Conservation (phyloP, 1,140 invertebrate species). For the Acromyrmex echinatior region DNA sequence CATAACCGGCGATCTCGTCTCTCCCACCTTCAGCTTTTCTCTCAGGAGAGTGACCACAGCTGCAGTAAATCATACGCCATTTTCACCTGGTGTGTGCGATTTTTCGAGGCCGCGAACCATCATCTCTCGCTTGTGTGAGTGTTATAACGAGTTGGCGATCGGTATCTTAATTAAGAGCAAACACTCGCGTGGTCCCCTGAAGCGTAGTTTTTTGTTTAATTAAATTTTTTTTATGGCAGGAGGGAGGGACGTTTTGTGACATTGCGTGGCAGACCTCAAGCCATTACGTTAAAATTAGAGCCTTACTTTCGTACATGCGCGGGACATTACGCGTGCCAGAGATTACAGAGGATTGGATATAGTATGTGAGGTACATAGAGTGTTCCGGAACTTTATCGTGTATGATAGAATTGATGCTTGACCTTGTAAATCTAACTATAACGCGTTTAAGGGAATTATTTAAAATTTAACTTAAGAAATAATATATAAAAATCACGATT, state of each 20-base stretch:
- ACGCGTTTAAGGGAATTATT: neutral
- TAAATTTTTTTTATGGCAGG: conserved; percentile 32
- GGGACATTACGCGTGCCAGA: neutral
- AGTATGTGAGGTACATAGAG: neutral
- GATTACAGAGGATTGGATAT: neutral
- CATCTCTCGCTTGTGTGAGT: conserved; percentile 9
- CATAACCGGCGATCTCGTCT: conserved; percentile 57
- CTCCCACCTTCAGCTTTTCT: conserved; percentile 56
- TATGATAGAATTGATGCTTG: neutral
- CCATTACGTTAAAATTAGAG: conserved; percentile 51
- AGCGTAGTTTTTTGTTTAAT: conserved; percentile 44
- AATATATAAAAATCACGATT: neutral
- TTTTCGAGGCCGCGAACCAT: conserved; percentile 9
- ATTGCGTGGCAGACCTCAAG: neutral
- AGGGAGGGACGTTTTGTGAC: neutral
- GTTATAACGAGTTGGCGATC: conserved; percentile 29
- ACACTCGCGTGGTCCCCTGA: conserved; percentile 1
- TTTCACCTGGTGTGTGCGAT: conserved; percentile 7
- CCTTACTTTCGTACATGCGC: conserved; percentile 17
- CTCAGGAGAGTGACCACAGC: conserved; percentile 32
- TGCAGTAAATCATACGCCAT: conserved; percentile 46
- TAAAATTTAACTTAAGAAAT: neutral
- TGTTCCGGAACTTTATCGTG: neutral
- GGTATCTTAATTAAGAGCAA: conserved; percentile 59
- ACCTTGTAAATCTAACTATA: too few species aligned